Conservation (phyloP, 2,113 vertebrate genomes). For the Crotalus helleri region DNA sequence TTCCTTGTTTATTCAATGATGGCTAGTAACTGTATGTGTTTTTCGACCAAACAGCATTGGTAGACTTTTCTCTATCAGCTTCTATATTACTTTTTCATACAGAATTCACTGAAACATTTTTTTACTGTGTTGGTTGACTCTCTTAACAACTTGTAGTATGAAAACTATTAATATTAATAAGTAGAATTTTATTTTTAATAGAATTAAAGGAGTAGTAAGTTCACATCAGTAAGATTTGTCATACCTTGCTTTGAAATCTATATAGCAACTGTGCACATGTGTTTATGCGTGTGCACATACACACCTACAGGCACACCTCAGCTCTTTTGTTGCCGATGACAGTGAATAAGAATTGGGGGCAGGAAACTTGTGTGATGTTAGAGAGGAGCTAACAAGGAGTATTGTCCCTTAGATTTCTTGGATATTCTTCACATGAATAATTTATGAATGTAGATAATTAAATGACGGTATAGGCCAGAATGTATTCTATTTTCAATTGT, state of each 20-base stretch:
- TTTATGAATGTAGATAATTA: background rate
- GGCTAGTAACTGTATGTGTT: background rate
- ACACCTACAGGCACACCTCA: background rate
- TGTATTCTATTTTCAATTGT: background rate
- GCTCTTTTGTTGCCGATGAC: no score
- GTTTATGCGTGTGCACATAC: background rate
- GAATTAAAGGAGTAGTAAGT: background rate
- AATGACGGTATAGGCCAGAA: no score
- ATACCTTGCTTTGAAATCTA: background rate
- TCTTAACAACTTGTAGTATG: background rate
- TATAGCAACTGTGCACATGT: background rate
- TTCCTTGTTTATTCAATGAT: background rate
- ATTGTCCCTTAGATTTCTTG: no score
- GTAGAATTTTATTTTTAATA: background rate
- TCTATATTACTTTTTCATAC: background rate
- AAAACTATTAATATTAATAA: background rate
- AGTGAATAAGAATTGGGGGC: background rate
- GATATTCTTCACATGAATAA: background rate
- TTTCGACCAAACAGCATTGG: background rate
- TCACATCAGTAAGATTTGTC: background rate
- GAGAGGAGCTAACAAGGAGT: background rate
- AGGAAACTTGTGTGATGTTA: background rate
- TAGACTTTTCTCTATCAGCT: background rate
- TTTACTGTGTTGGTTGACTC: background rate
- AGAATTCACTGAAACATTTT: background rate